Percentiles rank a stretch among this genome's conserved stretches.
Evolutionary conservation across 2,888 invertebrate genomes (phyloP).

Genomic region (Magallana nippona): DNA sequence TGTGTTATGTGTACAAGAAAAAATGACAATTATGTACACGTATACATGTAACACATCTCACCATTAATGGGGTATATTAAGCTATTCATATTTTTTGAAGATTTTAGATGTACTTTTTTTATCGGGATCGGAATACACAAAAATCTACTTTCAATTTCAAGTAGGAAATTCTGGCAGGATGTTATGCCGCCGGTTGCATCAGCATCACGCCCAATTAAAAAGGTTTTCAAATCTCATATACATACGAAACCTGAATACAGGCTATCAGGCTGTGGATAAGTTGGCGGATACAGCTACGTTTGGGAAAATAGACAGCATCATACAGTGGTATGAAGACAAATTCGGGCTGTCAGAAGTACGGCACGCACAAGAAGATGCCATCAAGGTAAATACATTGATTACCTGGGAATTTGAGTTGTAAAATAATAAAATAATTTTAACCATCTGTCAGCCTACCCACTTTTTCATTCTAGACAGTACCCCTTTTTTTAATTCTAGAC

Average conservation of each 20-base stretch:
- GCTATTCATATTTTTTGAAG: background rate
- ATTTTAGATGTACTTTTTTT: background rate
- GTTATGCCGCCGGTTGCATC: background rate
- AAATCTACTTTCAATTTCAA: constrained; percentile 9
- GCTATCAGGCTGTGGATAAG: constrained; percentile 46
- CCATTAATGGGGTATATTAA: too few relatives aligned
- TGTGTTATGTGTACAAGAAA: too few relatives aligned
- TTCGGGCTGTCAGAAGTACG: constrained; percentile 90
- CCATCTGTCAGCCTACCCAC: too few relatives aligned
- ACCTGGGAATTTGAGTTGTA: too few relatives aligned
- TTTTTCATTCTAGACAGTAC: too few relatives aligned
- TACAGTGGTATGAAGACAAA: constrained; percentile 85
- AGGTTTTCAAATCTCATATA: background rate
- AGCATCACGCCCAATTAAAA: background rate
- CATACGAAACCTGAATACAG: constrained; percentile 29
- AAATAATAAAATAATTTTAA: too few relatives aligned
- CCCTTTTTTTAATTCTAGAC: too few relatives aligned
- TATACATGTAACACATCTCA: too few relatives aligned
- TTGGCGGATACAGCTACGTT: constrained; percentile 57
- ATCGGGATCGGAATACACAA: constrained; percentile 14
- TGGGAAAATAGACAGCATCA: constrained; percentile 62
- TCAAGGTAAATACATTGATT: constrained; percentile 81
- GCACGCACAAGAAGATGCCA: constrained; percentile 87
- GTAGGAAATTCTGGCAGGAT: background rate
- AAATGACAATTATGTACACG: too few relatives aligned